phyloP scores from a whole-genome alignment of 1,140 invertebrate species.

The Armadillidium nasatum region DNA sequence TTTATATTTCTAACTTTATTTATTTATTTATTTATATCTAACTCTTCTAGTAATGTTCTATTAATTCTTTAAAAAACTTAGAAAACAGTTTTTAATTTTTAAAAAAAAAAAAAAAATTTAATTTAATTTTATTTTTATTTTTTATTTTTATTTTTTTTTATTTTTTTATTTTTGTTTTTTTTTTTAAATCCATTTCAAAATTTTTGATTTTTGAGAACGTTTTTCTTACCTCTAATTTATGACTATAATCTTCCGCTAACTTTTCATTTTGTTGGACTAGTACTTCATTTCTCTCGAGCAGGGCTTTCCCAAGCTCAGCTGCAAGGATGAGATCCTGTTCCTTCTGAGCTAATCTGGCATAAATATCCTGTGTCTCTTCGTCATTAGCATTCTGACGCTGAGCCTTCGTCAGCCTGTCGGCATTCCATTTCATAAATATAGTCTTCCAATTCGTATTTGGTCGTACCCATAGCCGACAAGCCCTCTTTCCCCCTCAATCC shows the following conservation, averaged over 20 bases:
- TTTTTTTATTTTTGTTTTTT: too few relatives aligned
- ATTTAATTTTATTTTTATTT: neutral
- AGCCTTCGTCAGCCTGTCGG: slow-evolving; percentile 52
- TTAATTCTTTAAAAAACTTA: too few relatives aligned
- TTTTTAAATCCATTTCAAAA: too few relatives aligned
- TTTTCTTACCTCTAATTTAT: slow-evolving; percentile 79
- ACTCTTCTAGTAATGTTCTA: too few relatives aligned
- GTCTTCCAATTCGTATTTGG: slow-evolving; percentile 53
- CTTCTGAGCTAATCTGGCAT: slow-evolving; percentile 80
- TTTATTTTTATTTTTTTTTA: slow-evolving; percentile 1
- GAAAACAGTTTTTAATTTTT: neutral
- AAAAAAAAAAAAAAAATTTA: neutral
- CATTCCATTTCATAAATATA: slow-evolving; percentile 58
- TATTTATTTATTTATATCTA: too few relatives aligned
- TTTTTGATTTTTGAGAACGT: neutral
- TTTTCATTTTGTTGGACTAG: slow-evolving; percentile 78
- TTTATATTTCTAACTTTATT: too few relatives aligned
- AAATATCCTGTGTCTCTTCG: slow-evolving; percentile 62
- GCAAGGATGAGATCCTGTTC: slow-evolving; percentile 87
- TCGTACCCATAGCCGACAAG: neutral
- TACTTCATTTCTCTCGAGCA: slow-evolving; percentile 90
- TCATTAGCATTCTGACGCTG: slow-evolving; percentile 52
- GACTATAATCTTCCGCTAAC: slow-evolving; percentile 79
- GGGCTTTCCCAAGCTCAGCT: slow-evolving; percentile 88
- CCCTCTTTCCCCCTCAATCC: neutral